Conservation (phyloP, 1,140 invertebrate species). For the Cylas formicarius region DNA sequence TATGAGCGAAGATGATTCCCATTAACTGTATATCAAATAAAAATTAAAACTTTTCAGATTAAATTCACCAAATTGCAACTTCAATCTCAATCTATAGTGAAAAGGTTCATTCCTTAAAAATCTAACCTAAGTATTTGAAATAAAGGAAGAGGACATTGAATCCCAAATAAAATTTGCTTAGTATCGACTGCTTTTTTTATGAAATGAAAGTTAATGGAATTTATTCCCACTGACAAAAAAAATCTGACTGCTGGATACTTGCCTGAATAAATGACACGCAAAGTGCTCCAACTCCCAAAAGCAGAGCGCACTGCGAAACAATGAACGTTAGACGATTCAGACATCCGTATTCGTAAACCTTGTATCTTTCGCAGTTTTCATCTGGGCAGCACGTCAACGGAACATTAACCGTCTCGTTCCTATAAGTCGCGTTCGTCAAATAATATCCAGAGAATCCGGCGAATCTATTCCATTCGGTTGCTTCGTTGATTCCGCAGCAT, state of each 20-base stretch:
- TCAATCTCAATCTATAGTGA: too few species aligned
- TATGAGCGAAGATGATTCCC: constrained; percentile 79
- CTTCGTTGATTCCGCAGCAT: constrained; percentile 64
- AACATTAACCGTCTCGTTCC: constrained; percentile 6
- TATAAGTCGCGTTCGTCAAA: background rate
- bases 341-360: constrained; percentile 55
- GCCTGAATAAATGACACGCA: constrained; percentile 76
- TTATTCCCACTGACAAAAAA: too few species aligned
- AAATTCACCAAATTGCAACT: too few species aligned
- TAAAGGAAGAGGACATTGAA: too few species aligned
- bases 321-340: constrained; percentile 55
- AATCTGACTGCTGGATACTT: too few species aligned
- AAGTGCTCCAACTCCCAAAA: constrained; percentile 71
- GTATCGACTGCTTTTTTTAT: too few species aligned
- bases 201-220: too few species aligned
- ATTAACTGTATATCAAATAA: too few species aligned
- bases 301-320: constrained; percentile 63
- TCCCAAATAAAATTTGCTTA: too few species aligned
- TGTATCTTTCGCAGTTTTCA: constrained; percentile 11
- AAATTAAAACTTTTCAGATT: too few species aligned
- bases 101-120: too few species aligned
- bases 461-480: constrained; percentile 54
- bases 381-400: constrained; percentile 29
- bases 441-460: background rate
- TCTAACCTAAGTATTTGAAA: background rate